phyloP scores from a whole-genome alignment of 2,797 vertebrate species.

The Sphenopsis melanotis region DNA sequence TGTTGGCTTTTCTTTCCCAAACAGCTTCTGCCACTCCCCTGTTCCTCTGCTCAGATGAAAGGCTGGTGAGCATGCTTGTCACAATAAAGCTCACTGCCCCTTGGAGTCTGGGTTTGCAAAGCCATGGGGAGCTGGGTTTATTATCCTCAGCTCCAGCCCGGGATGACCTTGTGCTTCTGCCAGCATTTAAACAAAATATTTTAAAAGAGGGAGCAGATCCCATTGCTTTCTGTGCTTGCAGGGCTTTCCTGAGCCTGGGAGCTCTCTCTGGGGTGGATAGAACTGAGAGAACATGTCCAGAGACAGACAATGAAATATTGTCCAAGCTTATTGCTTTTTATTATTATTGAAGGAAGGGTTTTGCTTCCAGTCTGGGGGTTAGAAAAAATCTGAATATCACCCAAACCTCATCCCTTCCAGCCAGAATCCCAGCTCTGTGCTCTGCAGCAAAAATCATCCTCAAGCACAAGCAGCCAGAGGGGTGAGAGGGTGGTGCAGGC shows the following conservation, averaged over 20 bases:
- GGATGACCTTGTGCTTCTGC: slow-evolving; percentile 65
- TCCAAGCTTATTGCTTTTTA: not conserved
- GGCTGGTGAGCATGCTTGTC: not conserved
- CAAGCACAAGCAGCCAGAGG: not conserved
- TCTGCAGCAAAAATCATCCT: not conserved
- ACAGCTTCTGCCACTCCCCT: not conserved
- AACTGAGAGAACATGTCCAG: slow-evolving; percentile 29
- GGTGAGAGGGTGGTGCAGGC: not conserved
- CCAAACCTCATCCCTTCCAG: slow-evolving; percentile 32
- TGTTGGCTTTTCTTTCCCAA: not conserved
- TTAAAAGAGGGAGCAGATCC: not conserved
- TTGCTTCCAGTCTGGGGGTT: slow-evolving; percentile 27
- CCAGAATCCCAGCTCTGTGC: not conserved
- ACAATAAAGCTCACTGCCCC: not conserved
- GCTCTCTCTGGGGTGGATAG: not conserved
- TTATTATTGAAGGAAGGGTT: slow-evolving; percentile 44
- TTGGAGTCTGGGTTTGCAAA: not conserved
- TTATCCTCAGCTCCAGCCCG: slow-evolving; percentile 61
- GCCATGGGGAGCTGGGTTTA: slow-evolving; percentile 18
- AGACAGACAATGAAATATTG: slow-evolving; percentile 51
- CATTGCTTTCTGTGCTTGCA: not conserved
- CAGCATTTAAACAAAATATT: slow-evolving; percentile 66
- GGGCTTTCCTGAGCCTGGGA: slow-evolving; percentile 32
- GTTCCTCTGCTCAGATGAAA: not conserved
- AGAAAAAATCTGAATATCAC: slow-evolving; percentile 37